Conservation (phyloP, 2,113 vertebrate genomes). For the Herpailurus yagouaroundi region DNA sequence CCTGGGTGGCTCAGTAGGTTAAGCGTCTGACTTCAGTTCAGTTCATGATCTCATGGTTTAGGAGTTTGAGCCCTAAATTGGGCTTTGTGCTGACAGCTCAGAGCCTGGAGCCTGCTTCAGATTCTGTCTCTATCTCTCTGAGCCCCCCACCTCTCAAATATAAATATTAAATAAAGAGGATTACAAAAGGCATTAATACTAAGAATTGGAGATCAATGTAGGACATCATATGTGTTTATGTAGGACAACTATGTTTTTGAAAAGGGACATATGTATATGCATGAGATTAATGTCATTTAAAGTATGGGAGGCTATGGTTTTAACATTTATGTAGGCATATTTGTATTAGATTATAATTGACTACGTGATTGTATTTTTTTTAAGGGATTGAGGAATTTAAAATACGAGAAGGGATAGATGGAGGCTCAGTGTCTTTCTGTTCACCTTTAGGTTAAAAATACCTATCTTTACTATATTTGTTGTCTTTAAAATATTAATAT, state of each 20-base stretch:
- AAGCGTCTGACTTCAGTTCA: no score
- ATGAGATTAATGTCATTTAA: background rate
- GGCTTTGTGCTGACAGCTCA: no score
- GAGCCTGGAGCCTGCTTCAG: no score
- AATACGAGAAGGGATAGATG: background rate
- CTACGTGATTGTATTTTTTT: background rate
- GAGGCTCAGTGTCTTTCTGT: background rate
- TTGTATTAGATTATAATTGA: background rate
- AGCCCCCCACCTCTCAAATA: no score
- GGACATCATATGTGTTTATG: background rate
- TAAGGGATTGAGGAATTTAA: background rate
- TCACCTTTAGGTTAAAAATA: background rate
- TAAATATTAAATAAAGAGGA: background rate
- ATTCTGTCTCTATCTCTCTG: no score
- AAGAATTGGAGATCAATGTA: background rate
- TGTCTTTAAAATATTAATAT: background rate
- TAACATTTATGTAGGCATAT: background rate
- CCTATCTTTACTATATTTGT: background rate
- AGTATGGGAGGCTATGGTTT: background rate
- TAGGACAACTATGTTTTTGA: background rate
- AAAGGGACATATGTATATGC: background rate
- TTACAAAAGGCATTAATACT: background rate
- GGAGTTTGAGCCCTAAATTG: no score
- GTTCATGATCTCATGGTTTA: no score
- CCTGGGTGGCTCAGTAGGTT: no score